Base-by-base conservation (phyloP, 2,797 vertebrate genomes). In the Sebastes vulpes region DNA sequence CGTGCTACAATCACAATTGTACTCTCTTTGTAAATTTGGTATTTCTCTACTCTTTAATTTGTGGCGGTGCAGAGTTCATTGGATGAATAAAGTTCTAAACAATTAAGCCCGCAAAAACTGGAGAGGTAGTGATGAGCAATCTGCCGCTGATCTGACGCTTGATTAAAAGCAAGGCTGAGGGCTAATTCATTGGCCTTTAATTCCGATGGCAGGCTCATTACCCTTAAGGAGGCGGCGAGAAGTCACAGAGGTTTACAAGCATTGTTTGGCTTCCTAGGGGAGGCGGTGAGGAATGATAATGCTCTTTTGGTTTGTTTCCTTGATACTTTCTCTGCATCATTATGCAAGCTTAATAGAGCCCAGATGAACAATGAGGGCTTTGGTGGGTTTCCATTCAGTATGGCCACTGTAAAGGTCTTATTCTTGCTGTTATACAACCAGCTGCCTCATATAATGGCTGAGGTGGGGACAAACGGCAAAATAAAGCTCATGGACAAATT, bases 121-220 rank as follows among this genome's bases (percentile, higher is more conserved):
- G 50, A 50, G 81, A 79, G 63, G 88, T 69, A 70, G 78, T 31
- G 82, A 89, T 85, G 80, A 86, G 81, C 73, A 88, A 81, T 88
- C 79, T 82, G 69, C 59, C 60, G 75, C 71, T 72, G 83, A 93
- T 92, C 75, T 85, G 83, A 78, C 16, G 67, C 69, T 91, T 92
- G 87, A 95, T 93, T 92, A 93, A 94, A 92, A 82, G 76, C 75
- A 72, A 74, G 72, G 72, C 78, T 8, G 14, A 50, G 82, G 77
- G 88, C 70, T 88, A 90, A 94, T 93, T 91, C 77, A 85, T 66
- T 88, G 89, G 78, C 89, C 86, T 93, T 92, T 90, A 83, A 93
- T 93, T 86, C 57, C 70, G 61, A 53, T 46, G 61, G 82, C 63
- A 80, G 86, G 63, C 82, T 91, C 87, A 92, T 93, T 92, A 87